Base-by-base conservation (phyloP, 1,140 invertebrate genomes). In the Maconellicoccus hirsutus region DNA sequence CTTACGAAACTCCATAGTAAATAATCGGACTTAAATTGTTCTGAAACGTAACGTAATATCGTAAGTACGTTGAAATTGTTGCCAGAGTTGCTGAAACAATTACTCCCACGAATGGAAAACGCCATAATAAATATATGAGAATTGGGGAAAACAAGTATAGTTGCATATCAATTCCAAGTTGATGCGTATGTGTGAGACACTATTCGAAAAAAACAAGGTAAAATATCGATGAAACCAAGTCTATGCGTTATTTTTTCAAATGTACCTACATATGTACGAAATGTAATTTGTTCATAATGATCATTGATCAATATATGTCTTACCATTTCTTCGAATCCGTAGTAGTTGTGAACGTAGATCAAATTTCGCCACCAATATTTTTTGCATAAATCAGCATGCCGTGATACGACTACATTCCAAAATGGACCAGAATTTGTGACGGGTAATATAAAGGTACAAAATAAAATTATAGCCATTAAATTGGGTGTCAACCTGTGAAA, bases 81-180 rank as follows among this genome's bases (percentile, higher is more conserved):
- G 85, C 87, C 4, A 86, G 75, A 0, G 76, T 52, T 0, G 77
- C 52, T 0, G 89, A 77, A 12, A 84, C 71, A 0, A 81, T 61
- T 27, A 82, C 75, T 27, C 88, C 88, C 21, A 81, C 75, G 70
- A 79, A 84, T 19, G 83, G 84, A 79, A 79, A 87, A 73, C 82
- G 86, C 82, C 86, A 89, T 2, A 92, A 74, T 1, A 87, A 73
- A n/a, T 83, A 80, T 71, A 89, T 80, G 3, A 92, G 79, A 0
- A 91, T 79, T 2, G 89, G 83, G 0, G 88, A 86, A 0, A 86
- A 77, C 3, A 88, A 79, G 77, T 90, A 92, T 39, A 92, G 80
- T 77, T 92, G 89, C 79, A 89, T 90, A 76, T 93, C 91, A 75
- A 91, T 90, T 7, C 89, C 89, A 70, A 92, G 78, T 71, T 87